Conservation (phyloP, 35 echinoderm and acorn worm genomes). For the Ophiothrix spiculata region DNA sequence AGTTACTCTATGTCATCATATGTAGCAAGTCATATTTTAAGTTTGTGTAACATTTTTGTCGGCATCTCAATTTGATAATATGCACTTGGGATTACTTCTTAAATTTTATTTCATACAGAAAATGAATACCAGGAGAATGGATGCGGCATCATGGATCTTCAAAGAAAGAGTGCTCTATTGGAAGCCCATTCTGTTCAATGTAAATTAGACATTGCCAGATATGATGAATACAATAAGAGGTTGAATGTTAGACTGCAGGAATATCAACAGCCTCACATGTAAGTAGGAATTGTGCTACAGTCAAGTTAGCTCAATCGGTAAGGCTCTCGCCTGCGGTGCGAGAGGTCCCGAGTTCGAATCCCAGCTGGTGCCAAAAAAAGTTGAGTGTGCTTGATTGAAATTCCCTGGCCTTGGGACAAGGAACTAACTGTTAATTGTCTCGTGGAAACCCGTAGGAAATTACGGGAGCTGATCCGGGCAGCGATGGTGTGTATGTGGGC, state of each 20-base stretch:
- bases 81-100: not conserved
- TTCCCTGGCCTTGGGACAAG: not conserved
- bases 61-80: no score
- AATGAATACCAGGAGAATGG: slow-evolving; percentile 31
- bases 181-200: slow-evolving; percentile 34
- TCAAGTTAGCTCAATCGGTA: no score
- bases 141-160: slow-evolving; percentile 25
- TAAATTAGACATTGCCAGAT: slow-evolving; percentile 55
- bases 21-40: no score
- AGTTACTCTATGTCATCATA: no score
- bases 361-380: not conserved
- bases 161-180: slow-evolving; percentile 40
- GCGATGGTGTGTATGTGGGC: no score
- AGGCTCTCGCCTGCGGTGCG: no score
- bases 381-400: not conserved
- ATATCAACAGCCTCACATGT: slow-evolving; percentile 14
- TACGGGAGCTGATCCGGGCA: no score
- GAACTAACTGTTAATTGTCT: not conserved
- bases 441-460: not conserved
- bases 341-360: no score
- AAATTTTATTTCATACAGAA: slow-evolving; percentile 34
- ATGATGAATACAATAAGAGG: slow-evolving; percentile 45
- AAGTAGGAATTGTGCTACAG: not conserved
- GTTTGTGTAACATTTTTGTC: no score
- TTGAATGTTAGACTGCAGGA: slow-evolving; percentile 12